phyloP scores from a whole-genome alignment of 53 echinoderm and acorn worm species.

The Echinarachnius parma region DNA sequence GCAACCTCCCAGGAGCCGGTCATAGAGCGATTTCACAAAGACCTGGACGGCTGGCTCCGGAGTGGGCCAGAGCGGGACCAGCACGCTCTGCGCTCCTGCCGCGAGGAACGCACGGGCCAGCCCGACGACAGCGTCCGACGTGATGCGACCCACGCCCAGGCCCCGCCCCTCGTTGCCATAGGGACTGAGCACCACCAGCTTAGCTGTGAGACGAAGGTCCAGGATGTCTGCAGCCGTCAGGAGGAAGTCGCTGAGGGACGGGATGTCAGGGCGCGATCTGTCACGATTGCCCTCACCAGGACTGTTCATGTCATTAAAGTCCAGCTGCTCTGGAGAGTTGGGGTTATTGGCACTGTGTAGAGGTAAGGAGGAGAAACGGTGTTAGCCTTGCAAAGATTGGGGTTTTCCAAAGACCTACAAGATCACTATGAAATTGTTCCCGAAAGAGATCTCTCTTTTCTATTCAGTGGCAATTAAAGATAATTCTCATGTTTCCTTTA shows the following conservation, averaged over 20 bases:
- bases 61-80: constrained; percentile 94
- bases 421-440: too few relatives aligned
- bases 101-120: constrained; percentile 92
- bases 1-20: constrained; percentile 68
- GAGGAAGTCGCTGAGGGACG: constrained; percentile 86
- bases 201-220: constrained; percentile 87
- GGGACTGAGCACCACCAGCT: constrained; percentile 92
- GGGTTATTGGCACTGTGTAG: constrained; percentile 53
- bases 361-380: neutral
- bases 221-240: constrained; percentile 93
- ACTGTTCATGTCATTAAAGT: constrained; percentile 69
- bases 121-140: constrained; percentile 80
- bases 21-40: constrained; percentile 87
- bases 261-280: constrained; percentile 62
- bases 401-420: too few relatives aligned
- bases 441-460: too few relatives aligned
- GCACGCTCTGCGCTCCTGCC: constrained; percentile 93
- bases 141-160: constrained; percentile 68
- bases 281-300: constrained; percentile 67
- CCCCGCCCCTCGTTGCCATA: constrained; percentile 73
- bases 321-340: constrained; percentile 69
- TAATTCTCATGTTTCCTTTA: too few relatives aligned
- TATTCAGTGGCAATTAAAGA: too few relatives aligned
- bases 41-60: constrained; percentile 76
- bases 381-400: too few relatives aligned